A percentile compares a stretch with the other conserved stretches of the same genome.
Conservation (phyloP, 1,140 invertebrate genomes). For the Ladona fulva region DNA sequence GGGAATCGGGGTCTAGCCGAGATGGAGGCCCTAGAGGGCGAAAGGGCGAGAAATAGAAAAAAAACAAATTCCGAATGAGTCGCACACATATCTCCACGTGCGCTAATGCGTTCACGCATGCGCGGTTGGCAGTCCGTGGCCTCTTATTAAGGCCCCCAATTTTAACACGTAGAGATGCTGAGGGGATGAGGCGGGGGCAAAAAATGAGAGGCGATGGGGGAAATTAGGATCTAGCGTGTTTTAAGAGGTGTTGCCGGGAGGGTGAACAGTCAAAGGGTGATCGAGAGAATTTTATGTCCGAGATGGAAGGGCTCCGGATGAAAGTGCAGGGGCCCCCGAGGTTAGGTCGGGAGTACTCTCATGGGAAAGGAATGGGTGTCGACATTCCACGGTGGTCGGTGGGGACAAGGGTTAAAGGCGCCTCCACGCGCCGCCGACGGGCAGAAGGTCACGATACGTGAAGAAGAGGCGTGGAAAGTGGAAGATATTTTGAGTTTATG, state of each 20-base stretch:
- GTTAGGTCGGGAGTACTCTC: neutral
- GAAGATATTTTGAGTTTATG: neutral
- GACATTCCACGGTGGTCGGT: neutral
- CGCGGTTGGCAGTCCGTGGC: neutral
- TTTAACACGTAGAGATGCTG: neutral
- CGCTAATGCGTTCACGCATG: neutral
- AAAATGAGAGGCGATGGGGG: neutral
- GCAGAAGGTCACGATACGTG: neutral
- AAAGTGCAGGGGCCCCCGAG: neutral
- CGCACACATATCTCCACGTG: neutral
- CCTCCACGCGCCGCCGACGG: neutral
- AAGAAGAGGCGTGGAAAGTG: neutral
- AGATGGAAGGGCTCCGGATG: neutral
- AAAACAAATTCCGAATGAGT: neutral
- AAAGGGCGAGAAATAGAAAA: neutral
- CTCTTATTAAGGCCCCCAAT: neutral
- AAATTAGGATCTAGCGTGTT: neutral
- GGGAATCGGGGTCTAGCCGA: too few relatives aligned
- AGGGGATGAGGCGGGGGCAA: neutral
- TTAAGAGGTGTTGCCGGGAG: neutral
- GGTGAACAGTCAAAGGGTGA: neutral
- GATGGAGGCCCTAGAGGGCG: neutral
- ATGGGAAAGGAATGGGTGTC: neutral
- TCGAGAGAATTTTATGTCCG: neutral
- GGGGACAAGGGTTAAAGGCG: neutral